Evolutionary conservation across 2,888 invertebrate genomes (phyloP), one percentile per base, ranked within the genome.

Genomic region (Sphecodes monilicornis): DNA sequence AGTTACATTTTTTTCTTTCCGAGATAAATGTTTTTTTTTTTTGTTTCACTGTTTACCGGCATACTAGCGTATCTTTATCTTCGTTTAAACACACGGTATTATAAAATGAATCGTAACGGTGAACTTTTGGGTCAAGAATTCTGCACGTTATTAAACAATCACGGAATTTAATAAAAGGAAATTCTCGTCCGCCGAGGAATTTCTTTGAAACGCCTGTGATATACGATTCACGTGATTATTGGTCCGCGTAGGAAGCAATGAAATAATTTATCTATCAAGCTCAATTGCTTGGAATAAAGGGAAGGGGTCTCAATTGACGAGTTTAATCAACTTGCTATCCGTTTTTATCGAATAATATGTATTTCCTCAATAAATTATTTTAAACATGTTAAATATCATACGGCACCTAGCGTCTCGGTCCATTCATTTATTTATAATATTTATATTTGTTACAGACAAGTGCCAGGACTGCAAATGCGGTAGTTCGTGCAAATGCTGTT

Each of bases 401-500:
- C 4, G 64, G 8, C n/a, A 32, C 22, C 13, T n/a, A 69, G 36
- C 29, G 29, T 41, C 66, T 18, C 41, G 13, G 68, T 43, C 13
- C 18, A 29, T 70, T 60, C 32, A 66, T 36, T 57, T 60, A 76
- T 76, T 70, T 72, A 72, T 29, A 29, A 46, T 75, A 22, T 60
- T 22, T 73, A 18, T 26, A 68, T 72, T 66, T 64, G 75, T 93
- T 90, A 41, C 87, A 94, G 94, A 93, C 8, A 89, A 91, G 57
- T 94, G 94, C 91, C 88, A 93, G 80, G 89, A 92, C 78, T 94
- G 94, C 89, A 92, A 92, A 54, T 94, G 94, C 84, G 94, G 93
- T 8, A 92, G 91, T 69, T 89, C 91, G 76, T 94, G 94, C 91
- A 92, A 94, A 50, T 94, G 94, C 80, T 89, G 91, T 76, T 90